phyloP scores from a whole-genome alignment of 2,797 vertebrate species.

The Lycodopsis pacificus region DNA sequence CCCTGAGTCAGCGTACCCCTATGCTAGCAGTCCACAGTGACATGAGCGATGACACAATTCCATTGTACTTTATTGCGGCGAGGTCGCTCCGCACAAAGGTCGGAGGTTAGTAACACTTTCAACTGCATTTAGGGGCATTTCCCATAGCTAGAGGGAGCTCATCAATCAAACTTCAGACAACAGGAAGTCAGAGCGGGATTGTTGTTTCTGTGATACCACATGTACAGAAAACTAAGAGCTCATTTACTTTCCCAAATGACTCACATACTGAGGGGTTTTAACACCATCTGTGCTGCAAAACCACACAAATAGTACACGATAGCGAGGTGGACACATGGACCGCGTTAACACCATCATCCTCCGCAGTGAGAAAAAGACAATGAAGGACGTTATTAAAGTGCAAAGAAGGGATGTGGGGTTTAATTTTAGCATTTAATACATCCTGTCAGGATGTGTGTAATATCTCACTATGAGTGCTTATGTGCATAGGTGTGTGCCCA shows the following conservation, averaged over 20 bases:
- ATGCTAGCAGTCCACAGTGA: slow-evolving; percentile 28
- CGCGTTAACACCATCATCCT: slow-evolving; percentile 7
- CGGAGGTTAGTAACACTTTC: slow-evolving; percentile 23
- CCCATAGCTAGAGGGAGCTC: slow-evolving; percentile 2
- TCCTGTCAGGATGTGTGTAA: slow-evolving; percentile 9
- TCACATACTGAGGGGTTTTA: slow-evolving; percentile 28
- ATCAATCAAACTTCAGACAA: slow-evolving; percentile 38
- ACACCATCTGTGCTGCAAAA: slow-evolving; percentile 47
- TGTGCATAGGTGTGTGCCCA: not conserved
- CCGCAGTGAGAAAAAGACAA: slow-evolving; percentile 23
- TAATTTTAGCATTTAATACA: slow-evolving; percentile 22
- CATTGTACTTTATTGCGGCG: slow-evolving; percentile 23
- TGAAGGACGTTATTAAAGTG: not conserved
- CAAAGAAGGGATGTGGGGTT: slow-evolving; percentile 19
- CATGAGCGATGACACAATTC: slow-evolving; percentile 44
- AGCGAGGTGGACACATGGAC: not conserved
- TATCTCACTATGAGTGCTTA: not conserved
- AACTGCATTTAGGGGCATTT: not conserved
- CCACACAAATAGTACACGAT: slow-evolving; percentile 42
- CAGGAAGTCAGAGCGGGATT: slow-evolving; percentile 6
- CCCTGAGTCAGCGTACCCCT: slow-evolving; percentile 5
- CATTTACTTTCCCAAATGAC: slow-evolving; percentile 24
- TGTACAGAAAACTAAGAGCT: not conserved
- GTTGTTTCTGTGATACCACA: not conserved
- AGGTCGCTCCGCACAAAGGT: slow-evolving; percentile 23